Conservation (phyloP, 1,140 invertebrate species). For the Pseudomyrmex sp. region DNA sequence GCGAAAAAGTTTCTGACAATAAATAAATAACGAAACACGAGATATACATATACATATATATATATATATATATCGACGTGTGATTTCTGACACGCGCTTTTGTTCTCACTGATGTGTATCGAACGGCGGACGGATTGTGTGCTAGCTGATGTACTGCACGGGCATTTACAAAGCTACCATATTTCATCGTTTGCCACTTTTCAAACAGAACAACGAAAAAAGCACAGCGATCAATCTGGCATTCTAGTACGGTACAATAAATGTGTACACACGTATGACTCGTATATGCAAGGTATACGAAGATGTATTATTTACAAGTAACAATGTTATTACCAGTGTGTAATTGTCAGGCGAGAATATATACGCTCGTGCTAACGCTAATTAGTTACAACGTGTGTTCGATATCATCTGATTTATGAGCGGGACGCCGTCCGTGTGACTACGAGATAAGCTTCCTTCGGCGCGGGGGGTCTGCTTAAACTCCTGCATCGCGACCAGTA, state of each 20-base stretch:
- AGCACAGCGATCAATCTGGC: not conserved
- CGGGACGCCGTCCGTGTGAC: conserved; percentile 16
- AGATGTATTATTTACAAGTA: not conserved
- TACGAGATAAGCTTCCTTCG: conserved; percentile 57
- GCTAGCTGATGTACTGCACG: not conserved
- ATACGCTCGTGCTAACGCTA: not conserved
- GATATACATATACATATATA: no score
- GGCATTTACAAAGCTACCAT: conserved; percentile 7
- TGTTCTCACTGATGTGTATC: not conserved
- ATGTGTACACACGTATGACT: not conserved
- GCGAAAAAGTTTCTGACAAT: no score
- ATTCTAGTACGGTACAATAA: not conserved
- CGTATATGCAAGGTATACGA: not conserved
- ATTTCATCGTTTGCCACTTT: not conserved
- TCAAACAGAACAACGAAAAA: not conserved
- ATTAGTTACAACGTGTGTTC: conserved; percentile 42
- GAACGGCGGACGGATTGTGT: not conserved
- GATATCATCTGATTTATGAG: conserved; percentile 44
- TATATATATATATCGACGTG: no score
- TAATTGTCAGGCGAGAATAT: not conserved
- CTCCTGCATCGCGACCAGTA: conserved; percentile 14
- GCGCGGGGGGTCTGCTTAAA: conserved; percentile 30
- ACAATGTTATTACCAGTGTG: not conserved
- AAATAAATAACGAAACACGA: no score
- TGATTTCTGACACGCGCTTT: not conserved